Base-by-base conservation (phyloP, 2,888 invertebrate genomes). In the Macaria notata region DNA sequence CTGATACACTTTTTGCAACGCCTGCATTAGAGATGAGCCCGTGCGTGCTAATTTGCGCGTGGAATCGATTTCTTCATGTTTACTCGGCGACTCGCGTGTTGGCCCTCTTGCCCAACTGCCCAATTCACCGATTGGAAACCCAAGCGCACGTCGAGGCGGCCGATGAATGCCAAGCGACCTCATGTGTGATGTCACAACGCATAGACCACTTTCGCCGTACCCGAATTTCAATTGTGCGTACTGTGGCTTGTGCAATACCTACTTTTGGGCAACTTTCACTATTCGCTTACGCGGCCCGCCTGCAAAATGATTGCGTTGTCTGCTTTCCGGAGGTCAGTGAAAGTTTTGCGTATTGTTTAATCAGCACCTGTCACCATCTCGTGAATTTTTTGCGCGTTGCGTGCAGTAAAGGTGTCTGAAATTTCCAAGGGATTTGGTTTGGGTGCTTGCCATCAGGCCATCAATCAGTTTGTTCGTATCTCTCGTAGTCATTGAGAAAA, bases 181-280 rank as follows among this genome's bases (percentile, higher is more conserved):
- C 64, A 65, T 57, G 70, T 57, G 70, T 78, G 73, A 77, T 76
- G 76, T 75, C 75, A 76, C 72, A 70, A 72, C 65, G 70, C 69
- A 76, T 77, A 75, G 77, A 80, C 73, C 76, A 86, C 90, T 89
- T 90, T 91, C 90, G 84, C 88, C 80, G 80, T 82, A 81, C 78
- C 86, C 84, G 81, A 89, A 88, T 86, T 88, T 84, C 78, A 84
- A 88, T 89, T 83, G 85, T 87, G 85, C 83, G 83, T 81, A 69
- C 76, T 72, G 72, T 75, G 78, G 79, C 86, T 88, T 90, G 91
- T 89, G 91, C 89, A 90, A 90, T 85, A 86, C 79, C 78, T 78
- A 83, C 84, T 81, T 90, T 91, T 90, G 82, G 88, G 82, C 83
- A 84, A 88, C 91, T 91, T 91, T 91, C 91, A 88, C 90, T 88